Base-by-base conservation (phyloP, 2,888 invertebrate species). In the Psylliodes chrysocephalus region DNA sequence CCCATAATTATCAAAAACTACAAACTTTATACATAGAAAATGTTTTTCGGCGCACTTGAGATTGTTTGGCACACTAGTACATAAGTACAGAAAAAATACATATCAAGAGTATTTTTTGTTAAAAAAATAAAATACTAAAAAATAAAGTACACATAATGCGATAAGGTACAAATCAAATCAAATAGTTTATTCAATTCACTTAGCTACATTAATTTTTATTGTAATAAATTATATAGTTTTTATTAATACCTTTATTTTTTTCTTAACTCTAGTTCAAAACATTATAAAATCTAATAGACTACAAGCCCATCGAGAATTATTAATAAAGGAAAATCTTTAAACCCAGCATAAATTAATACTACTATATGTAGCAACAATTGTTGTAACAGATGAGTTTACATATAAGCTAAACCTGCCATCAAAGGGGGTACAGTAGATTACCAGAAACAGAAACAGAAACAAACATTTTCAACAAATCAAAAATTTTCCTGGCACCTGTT, bases 1-100 rank as follows among this genome's bases (percentile, higher is more conserved):
- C 44, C 59, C 55, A 54, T 14, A 40, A 47, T 60, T 19, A 42
- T 33, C 17, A 51, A 42, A 47, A 59, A 22, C 15, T 8, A 53
- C 46, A 18, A 40, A 30, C 18, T 60, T 55, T 56, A 25, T 64
- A 40, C 33, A 66, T 53, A 35, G 28, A 30, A 65, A 67, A 59
- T 14, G 30, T 7, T 40, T 28, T 71, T 73, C 72, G 72, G 71
- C 73, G 73, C 71, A 72, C 70, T 54, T 62, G 70, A 66, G 65
- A 61, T 60, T 56, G 68, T 71, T 75, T 74, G 75, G 75, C 74
- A 75, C 73, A 70, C 55, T 62, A 64, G 46, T 22, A 22, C 19
- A 14, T 68, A n/a, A n/a, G n/a, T n/a, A 53, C 46, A 60, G 56
- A 68, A 54, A 46, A 19, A 63, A 60, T 63, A 38, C 40, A 19